A percentile compares a stretch with the other conserved stretches of the same genome.
These are phyloP conservation scores for Protobothrops mucrosquamatus DNA, from an alignment of 2,113 vertebrate genomes.

Conservation along the genomic window DNA sequence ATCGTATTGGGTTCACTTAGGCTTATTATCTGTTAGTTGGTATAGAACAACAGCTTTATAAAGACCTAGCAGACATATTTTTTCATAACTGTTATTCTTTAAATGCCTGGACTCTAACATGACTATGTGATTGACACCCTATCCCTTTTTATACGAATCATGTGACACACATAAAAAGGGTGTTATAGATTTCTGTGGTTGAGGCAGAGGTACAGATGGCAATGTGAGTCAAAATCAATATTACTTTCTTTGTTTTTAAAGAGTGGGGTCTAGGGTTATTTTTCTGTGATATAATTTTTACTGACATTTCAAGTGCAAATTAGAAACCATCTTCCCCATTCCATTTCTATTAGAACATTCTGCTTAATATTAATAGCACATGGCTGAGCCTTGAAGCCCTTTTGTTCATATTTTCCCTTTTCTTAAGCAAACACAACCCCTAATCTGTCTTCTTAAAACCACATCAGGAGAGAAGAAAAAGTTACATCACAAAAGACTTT, in stretches of 20 bases:
- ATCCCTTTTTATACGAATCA: not conserved
- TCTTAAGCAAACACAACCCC: not conserved
- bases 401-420: not conserved
- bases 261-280: not conserved
- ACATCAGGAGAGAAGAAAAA: not conserved
- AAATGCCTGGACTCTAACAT: not conserved
- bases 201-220: not conserved
- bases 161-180: not conserved
- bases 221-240: not conserved
- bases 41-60: not conserved
- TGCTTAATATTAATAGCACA: not conserved
- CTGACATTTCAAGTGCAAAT: not conserved
- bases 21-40: not conserved
- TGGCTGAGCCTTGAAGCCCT: not conserved
- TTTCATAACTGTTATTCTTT: not conserved
- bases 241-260: not conserved
- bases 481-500: not conserved
- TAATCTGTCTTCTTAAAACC: not conserved
- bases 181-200: not conserved
- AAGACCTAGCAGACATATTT: not conserved
- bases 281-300: not conserved
- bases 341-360: not conserved
- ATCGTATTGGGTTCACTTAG: not conserved
- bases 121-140: not conserved
- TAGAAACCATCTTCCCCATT: too few relatives aligned